These are phyloP conservation scores for Tragelaphus imberbis DNA, from an alignment of 2,113 vertebrate species.

Conservation along the genomic window DNA sequence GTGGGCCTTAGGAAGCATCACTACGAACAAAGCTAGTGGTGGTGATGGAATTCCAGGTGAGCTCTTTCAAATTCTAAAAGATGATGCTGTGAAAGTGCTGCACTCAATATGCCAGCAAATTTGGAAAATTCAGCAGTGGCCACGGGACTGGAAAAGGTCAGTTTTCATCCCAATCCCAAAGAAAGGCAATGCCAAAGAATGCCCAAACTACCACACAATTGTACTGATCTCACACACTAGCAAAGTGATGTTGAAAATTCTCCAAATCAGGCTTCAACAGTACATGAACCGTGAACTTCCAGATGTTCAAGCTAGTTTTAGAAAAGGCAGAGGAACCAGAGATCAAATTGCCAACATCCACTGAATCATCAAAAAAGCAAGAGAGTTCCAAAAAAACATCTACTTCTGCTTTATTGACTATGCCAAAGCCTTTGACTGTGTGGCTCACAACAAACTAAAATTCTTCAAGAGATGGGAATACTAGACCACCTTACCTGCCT, in stretches of 20 bases:
- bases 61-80: neutral
- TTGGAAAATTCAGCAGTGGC: neutral
- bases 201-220: neutral
- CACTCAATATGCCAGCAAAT: neutral
- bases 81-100: neutral
- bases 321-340: neutral
- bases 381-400: neutral
- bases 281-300: fast-evolving
- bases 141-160: neutral
- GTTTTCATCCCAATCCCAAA: neutral
- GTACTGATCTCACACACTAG: neutral
- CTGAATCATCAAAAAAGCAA: neutral
- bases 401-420: neutral
- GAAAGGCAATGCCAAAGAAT: neutral
- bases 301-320: neutral
- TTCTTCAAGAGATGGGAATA: neutral
- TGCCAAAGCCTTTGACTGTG: neutral
- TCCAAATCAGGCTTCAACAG: neutral
- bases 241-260: neutral
- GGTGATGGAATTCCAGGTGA: neutral
- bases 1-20: neutral
- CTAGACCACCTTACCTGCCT: neutral
- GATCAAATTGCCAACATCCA: neutral
- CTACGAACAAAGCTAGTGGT: neutral
- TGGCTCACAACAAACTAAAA: neutral